A percentile compares a stretch with the other conserved stretches of the same genome.
These are phyloP conservation scores for Telmatochromis brichardi DNA, from an alignment of 2,113 vertebrate genomes.

Conservation along the genomic window DNA sequence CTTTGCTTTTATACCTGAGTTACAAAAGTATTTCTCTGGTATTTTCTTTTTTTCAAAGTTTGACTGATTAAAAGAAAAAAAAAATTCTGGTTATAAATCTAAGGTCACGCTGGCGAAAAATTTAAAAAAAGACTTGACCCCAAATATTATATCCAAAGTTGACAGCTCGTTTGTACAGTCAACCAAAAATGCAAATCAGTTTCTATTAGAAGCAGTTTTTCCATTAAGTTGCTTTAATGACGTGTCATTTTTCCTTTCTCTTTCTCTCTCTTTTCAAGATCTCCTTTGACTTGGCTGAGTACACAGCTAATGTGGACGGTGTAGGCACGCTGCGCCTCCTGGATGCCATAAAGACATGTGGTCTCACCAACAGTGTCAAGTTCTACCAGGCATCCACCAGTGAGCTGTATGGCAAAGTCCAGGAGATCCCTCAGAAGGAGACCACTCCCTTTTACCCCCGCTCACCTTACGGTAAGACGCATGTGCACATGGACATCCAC, in stretches of 20 bases:
- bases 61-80: neutral
- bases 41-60: neutral
- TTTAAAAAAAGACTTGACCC: fast-evolving
- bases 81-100: neutral
- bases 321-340: conserved; percentile 90
- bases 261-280: conserved; percentile 67
- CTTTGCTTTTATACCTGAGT: neutral
- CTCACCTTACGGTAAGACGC: conserved; percentile 87
- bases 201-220: neutral
- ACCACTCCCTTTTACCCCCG: conserved; percentile 98
- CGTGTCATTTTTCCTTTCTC: neutral
- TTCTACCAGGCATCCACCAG: conserved; percentile 99
- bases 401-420: conserved; percentile 96
- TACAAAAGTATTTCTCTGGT: neutral
- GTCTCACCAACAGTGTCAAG: conserved; percentile 83
- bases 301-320: conserved; percentile 94
- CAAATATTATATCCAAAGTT: neutral
- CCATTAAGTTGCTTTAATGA: neutral
- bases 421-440: conserved; percentile 96
- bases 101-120: neutral
- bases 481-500: neutral
- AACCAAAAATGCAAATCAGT: neutral
- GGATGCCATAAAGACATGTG: conserved; percentile 94
- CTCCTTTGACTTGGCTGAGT: conserved; percentile 96
- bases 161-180: neutral